Evolutionary conservation across 2,888 invertebrate genomes (phyloP).

Genomic region (Proisotoma minuta): DNA sequence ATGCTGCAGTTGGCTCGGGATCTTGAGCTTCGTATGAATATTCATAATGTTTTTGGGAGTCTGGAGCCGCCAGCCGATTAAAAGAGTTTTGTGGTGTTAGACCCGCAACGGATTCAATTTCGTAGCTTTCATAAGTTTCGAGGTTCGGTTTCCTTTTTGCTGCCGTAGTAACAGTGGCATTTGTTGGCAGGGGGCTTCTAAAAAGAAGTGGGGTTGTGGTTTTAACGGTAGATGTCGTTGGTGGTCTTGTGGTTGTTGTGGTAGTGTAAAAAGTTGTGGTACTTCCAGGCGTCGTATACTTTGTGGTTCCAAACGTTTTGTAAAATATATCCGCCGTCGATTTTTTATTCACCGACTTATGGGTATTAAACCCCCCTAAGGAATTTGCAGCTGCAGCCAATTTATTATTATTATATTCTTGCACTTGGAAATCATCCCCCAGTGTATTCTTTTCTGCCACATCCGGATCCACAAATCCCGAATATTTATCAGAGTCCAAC

Average conservation of each 20-base stretch:
- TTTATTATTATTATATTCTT: constrained; percentile 46
- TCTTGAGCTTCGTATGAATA: constrained; percentile 22
- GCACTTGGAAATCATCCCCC: constrained; percentile 46
- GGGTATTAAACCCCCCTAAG: constrained; percentile 23
- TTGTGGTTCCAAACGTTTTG: constrained; percentile 15
- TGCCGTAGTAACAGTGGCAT: constrained; percentile 8
- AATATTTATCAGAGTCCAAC: constrained; percentile 35
- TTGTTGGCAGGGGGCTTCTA: constrained; percentile 6
- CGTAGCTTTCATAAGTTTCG: constrained; percentile 36
- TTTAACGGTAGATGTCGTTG: constrained; percentile 25
- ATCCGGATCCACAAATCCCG: constrained; percentile 36
- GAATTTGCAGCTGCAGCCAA: constrained; percentile 40
- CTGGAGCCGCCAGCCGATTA: not conserved
- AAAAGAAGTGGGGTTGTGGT: constrained; percentile 18
- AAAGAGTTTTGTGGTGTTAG: constrained; percentile 17
- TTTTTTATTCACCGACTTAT: constrained; percentile 16
- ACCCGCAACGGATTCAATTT: constrained; percentile 25
- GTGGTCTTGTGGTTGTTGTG: constrained; percentile 20
- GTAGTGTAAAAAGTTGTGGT: constrained; percentile 21
- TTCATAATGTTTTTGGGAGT: constrained; percentile 22
- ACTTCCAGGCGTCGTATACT: constrained; percentile 14
- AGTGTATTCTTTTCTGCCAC: constrained; percentile 42
- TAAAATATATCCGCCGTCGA: constrained; percentile 32
- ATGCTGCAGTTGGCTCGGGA: constrained; percentile 8
- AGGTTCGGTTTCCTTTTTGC: constrained; percentile 26